These are phyloP conservation scores for Heloderma charlesbogerti DNA, from an alignment of 2,113 vertebrate genomes.

Conservation along the genomic window DNA sequence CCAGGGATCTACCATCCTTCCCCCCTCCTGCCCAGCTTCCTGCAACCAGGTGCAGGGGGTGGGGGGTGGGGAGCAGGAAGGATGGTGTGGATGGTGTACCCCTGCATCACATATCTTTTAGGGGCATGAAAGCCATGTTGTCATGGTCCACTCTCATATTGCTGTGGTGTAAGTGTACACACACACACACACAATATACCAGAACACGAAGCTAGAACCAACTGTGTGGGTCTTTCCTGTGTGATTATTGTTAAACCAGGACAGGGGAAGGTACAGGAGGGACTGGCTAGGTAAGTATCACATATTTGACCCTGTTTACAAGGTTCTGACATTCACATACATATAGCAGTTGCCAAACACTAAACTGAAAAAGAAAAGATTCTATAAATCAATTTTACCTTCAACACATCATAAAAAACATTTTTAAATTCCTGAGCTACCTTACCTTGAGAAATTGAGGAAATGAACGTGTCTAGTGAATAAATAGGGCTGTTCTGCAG, in stretches of 20 bases:
- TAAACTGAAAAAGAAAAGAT: constrained; percentile 24
- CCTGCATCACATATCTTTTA: neutral
- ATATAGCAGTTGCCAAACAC: neutral
- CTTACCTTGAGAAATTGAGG: constrained; percentile 98
- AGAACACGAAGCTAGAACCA: neutral
- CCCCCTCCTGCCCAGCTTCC: neutral
- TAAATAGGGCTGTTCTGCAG: constrained; percentile 94
- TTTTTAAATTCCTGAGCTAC: constrained; percentile 45
- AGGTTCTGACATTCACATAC: neutral
- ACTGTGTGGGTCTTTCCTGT: neutral
- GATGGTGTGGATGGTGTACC: neutral
- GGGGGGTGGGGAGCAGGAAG: neutral
- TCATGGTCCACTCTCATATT: neutral
- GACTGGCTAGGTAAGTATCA: neutral
- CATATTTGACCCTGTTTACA: neutral
- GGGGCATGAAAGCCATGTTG: too few species aligned
- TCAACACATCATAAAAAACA: constrained; percentile 25
- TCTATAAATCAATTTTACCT: constrained; percentile 16
- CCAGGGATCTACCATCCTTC: neutral
- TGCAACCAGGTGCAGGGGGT: neutral
- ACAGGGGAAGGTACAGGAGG: neutral
- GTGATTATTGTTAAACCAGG: neutral
- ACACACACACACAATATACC: neutral
- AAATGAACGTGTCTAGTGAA: constrained; percentile 98
- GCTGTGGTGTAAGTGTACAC: neutral